A percentile compares a stretch with the other conserved stretches of the same genome.
Conservation (phyloP, 2,113 vertebrate species). For the Anolis carolinensis region DNA sequence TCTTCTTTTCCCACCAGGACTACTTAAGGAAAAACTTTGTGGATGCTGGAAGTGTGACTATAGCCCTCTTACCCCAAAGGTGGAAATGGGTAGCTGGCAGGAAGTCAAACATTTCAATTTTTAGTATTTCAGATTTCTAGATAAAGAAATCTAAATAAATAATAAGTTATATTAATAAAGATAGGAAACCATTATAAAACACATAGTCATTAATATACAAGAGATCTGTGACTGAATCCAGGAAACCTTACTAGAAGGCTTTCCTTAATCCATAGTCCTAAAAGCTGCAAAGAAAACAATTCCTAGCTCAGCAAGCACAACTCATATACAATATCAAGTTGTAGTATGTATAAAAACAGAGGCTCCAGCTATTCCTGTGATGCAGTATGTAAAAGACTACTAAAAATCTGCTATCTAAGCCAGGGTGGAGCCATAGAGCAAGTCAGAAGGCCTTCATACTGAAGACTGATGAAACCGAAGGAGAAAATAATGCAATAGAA, state of each 20-base stretch:
- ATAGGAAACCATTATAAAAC: background rate
- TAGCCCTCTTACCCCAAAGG: no score
- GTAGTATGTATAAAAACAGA: background rate
- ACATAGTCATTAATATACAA: background rate
- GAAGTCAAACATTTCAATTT: no score
- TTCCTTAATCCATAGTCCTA: background rate
- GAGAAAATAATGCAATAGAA: background rate
- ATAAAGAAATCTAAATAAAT: no score
- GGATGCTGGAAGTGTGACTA: no score
- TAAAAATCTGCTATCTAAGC: background rate
- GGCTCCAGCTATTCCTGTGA: background rate
- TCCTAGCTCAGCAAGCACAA: background rate
- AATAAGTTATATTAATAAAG: background rate
- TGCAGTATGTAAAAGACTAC: background rate
- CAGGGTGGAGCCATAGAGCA: background rate
- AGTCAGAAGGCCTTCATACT: background rate
- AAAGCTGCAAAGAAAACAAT: background rate
- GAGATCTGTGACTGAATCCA: background rate
- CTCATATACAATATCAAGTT: background rate
- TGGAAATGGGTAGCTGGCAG: no score
- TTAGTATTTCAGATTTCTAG: no score
- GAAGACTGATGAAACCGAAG: background rate
- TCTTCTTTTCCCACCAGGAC: no score
- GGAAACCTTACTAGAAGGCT: background rate
- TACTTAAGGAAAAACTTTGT: no score